Evolutionary conservation across 2,797 vertebrate species (phyloP).

Genomic region (Margarornis squamiger): DNA sequence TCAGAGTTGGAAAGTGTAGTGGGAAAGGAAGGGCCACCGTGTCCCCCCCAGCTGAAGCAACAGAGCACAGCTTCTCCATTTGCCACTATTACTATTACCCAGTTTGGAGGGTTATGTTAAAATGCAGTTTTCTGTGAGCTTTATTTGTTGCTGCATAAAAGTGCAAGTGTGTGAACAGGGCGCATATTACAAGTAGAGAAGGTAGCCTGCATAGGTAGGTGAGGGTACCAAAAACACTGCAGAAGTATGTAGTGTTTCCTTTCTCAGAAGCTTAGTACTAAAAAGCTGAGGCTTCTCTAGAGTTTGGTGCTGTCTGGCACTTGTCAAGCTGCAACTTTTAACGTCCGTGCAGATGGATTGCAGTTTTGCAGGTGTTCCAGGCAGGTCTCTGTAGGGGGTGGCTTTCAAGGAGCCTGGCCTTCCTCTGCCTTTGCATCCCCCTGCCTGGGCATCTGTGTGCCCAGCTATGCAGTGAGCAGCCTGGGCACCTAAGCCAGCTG

Average conservation of each 20-base stretch:
- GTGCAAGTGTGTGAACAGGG: background rate
- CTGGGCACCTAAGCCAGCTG: background rate
- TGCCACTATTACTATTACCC: background rate
- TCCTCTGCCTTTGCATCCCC: background rate
- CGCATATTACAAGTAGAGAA: background rate
- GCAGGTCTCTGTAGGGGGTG: background rate
- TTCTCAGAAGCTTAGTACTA: background rate
- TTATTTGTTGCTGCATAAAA: background rate
- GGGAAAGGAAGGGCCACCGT: background rate
- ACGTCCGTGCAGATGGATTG: background rate
- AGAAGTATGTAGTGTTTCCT: background rate
- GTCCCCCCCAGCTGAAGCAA: background rate
- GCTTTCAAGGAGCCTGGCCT: background rate
- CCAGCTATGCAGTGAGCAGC: background rate
- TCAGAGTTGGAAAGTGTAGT: background rate
- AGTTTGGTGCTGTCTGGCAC: background rate
- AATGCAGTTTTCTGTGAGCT: background rate
- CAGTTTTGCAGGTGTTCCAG: background rate
- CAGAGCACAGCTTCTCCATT: background rate
- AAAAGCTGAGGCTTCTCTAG: background rate
- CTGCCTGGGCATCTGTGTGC: background rate
- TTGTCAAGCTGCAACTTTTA: background rate
- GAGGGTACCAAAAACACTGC: background rate
- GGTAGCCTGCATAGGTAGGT: background rate
- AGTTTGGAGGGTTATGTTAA: background rate